Base-by-base conservation (phyloP, 35 echinoderm and acorn worm genomes). In the Holothuria glaberrima region DNA sequence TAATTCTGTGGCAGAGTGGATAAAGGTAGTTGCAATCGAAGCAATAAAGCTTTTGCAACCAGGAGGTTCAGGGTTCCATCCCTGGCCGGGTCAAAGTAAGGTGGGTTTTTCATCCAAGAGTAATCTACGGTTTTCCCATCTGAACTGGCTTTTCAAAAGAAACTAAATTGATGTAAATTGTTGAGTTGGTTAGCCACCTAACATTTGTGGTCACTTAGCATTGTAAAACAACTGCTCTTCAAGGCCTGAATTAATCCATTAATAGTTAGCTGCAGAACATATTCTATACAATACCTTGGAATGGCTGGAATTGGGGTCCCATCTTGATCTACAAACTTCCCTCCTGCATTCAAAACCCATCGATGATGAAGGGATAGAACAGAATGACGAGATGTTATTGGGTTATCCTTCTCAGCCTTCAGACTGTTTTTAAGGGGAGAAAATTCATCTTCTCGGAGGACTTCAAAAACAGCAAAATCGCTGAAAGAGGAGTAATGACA, bases 341-440 rank as follows among this genome's bases (percentile, higher is more conserved):
- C 96, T 10, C 96, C 96, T 12, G 96, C 96, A 64, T 94, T 98
- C 19, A 98, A 52, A 16, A 98, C 92, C 90, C 92, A 94, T 22
- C 96, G 86, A 59, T 98, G 96, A 50, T 98, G 96, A 12, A 98
- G 88, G 14, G 96, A 98, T 36, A 98, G 87, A 6, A 98, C 92
- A 38, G 96, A 90, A 69, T 98, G 96, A 30, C 83, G 86, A 18
- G 96, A 91, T 33, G 96, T 98, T 17, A 93, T 98, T 6, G 96
- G 96, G 59, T 94, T 98, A 59, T 98, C 96, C 72, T 98, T 98
- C 65, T 98, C 96, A 9, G 96, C 93, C 59, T 94, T 98, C 14
- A 86, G 82, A 71, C 93, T 92, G 90, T 98, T 98, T 91, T 98
- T 98, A n/a, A 98, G 90, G 0, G 96, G 96, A 38, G 96, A 98